phyloP scores from a whole-genome alignment of 1,140 invertebrate genomes.

The Aphelinus atriplicis region DNA sequence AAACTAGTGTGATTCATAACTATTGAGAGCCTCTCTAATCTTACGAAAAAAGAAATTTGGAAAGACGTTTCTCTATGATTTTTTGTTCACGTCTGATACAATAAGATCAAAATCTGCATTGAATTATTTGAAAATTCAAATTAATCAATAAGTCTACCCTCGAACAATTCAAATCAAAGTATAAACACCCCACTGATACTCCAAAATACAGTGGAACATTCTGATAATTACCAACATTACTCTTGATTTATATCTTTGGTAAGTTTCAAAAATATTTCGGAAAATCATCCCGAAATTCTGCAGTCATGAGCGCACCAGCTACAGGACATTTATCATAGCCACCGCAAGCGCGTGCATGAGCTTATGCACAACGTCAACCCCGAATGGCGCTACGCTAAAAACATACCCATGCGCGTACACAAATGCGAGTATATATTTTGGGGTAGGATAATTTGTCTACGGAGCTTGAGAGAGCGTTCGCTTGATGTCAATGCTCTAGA shows the following conservation, averaged over 20 bases:
- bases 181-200: too few species aligned
- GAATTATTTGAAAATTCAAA: too few species aligned
- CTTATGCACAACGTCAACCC: background rate
- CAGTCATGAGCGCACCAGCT: background rate
- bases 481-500: slow-evolving; percentile 19
- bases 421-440: background rate
- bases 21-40: too few species aligned
- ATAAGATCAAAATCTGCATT: too few species aligned
- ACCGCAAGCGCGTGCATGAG: background rate
- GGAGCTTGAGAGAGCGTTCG: background rate
- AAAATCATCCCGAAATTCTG: slow-evolving; percentile 3
- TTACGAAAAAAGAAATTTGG: too few species aligned
- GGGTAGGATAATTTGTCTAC: slow-evolving; percentile 4
- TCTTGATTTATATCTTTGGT: background rate
- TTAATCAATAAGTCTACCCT: too few species aligned
- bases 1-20: too few species aligned
- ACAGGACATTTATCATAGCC: slow-evolving; percentile 16
- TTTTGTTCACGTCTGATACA: too few species aligned
- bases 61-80: too few species aligned
- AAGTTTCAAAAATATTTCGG: slow-evolving; percentile 2
- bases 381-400: too few species aligned
- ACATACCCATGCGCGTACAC: background rate
- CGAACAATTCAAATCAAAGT: too few species aligned
- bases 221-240: slow-evolving; percentile 4
- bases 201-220: too few species aligned